Percentiles rank a stretch among this genome's conserved stretches.
These are phyloP conservation scores for Choristoneura rosaceana DNA, from an alignment of 2,888 invertebrate genomes.

Conservation along the genomic window DNA sequence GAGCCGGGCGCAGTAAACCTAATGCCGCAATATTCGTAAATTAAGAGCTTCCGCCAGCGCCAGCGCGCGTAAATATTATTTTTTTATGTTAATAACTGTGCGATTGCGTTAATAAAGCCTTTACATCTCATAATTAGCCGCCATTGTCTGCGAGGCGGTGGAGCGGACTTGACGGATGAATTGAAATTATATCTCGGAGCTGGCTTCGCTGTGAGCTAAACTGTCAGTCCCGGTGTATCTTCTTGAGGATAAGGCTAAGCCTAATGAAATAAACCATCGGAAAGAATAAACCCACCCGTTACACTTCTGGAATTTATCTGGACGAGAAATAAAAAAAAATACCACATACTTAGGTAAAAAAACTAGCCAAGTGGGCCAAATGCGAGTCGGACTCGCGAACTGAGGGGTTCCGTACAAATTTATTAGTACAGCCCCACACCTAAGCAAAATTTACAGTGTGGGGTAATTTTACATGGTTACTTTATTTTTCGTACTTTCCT, in stretches of 20 bases:
- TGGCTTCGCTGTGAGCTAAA: slow-evolving; percentile 55
- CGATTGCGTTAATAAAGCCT: slow-evolving; percentile 85
- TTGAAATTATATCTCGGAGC: slow-evolving; percentile 66
- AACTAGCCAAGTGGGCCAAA: no score
- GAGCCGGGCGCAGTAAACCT: slow-evolving; percentile 69
- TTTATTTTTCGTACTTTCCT: no score
- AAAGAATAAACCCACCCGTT: neutral
- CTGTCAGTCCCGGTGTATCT: slow-evolving; percentile 45
- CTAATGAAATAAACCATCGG: neutral
- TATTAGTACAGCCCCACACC: no score
- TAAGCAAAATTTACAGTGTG: no score
- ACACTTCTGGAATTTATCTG: neutral
- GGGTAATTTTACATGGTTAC: no score
- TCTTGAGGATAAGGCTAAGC: neutral
- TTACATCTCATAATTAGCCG: slow-evolving; percentile 81
- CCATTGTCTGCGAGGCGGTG: slow-evolving; percentile 75
- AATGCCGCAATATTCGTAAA: slow-evolving; percentile 83
- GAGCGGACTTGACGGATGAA: slow-evolving; percentile 67
- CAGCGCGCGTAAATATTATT: slow-evolving; percentile 82
- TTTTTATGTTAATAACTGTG: slow-evolving; percentile 84
- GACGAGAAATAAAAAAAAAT: no score
- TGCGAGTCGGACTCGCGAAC: no score
- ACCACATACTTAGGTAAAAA: no score
- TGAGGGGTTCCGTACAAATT: no score
- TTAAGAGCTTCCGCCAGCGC: slow-evolving; percentile 73